Evolutionary conservation across 2,113 vertebrate genomes (phyloP).

Genomic region (Pholis gunnellus): DNA sequence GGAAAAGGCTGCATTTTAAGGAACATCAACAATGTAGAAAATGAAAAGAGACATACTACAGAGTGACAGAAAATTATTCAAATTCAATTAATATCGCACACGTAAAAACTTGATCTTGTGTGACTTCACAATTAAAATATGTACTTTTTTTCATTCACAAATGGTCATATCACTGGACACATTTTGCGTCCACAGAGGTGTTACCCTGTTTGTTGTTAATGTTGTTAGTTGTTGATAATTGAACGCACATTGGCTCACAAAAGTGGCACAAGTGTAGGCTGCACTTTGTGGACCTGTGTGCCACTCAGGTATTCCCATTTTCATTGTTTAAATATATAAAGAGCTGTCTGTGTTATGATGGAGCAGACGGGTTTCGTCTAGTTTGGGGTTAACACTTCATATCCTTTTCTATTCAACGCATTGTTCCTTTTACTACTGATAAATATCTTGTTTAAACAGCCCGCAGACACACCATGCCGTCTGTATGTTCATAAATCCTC

Average conservation of each 20-base stretch:
- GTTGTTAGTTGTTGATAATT: neutral
- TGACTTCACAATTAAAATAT: slow-evolving; percentile 17
- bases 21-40: slow-evolving; percentile 19
- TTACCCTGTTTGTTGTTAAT: neutral
- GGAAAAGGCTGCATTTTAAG: slow-evolving; percentile 19
- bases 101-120: neutral
- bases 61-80: neutral
- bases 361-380: slow-evolving; percentile 64
- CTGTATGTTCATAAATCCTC: slow-evolving; percentile 84
- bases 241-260: slow-evolving; percentile 2
- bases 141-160: neutral
- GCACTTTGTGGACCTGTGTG: slow-evolving; percentile 33
- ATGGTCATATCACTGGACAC: neutral
- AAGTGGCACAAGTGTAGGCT: slow-evolving; percentile 23
- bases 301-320: slow-evolving; percentile 63
- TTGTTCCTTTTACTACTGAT: slow-evolving; percentile 84
- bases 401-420: slow-evolving; percentile 82
- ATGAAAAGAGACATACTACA: neutral
- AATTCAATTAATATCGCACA: neutral
- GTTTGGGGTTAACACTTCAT: slow-evolving; percentile 73
- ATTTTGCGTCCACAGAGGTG: neutral
- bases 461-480: slow-evolving; percentile 76
- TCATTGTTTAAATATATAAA: slow-evolving; percentile 68
- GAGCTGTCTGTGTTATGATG: slow-evolving; percentile 54
- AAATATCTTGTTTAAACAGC: slow-evolving; percentile 89